A percentile compares a stretch with the other conserved stretches of the same genome.
Evolutionary conservation across 2,113 vertebrate genomes (phyloP).

Genomic region (Zosterops japonicus): DNA sequence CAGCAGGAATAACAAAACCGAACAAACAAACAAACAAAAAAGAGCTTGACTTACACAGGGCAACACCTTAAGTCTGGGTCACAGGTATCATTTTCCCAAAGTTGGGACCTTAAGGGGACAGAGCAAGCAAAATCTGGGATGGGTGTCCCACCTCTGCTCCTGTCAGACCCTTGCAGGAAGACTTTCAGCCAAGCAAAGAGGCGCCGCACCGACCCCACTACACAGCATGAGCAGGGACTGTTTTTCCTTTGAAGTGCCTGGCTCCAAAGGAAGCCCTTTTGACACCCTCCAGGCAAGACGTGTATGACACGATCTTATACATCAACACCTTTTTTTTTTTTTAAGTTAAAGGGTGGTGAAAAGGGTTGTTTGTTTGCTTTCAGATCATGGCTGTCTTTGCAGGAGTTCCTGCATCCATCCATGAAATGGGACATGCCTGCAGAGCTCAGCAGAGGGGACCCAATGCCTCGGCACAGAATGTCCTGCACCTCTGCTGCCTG

Average conservation of each 20-base stretch:
- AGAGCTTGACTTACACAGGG: not conserved
- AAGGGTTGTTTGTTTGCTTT: not conserved
- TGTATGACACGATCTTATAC: not conserved
- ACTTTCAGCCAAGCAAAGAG: not conserved
- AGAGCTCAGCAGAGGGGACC: not conserved
- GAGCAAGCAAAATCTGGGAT: not conserved
- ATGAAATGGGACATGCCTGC: not conserved
- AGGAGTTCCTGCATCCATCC: not conserved
- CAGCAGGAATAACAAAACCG: not conserved
- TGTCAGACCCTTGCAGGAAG: not conserved
- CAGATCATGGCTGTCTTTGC: not conserved
- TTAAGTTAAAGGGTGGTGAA: not conserved
- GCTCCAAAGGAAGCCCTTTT: constrained; percentile 12
- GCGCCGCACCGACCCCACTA: not conserved
- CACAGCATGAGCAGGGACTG: not conserved
- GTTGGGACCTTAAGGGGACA: not conserved
- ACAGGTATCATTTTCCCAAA: not conserved
- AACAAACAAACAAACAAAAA: not conserved
- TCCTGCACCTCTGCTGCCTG: not conserved
- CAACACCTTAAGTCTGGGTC: not conserved
- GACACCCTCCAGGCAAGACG: not conserved
- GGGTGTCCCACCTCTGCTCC: not conserved
- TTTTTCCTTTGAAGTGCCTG: not conserved
- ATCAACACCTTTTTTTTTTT: not conserved
- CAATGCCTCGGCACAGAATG: rapidly evolving